Evolutionary conservation across 2,888 invertebrate species (phyloP).

Genomic region (Pollenia labialis): DNA sequence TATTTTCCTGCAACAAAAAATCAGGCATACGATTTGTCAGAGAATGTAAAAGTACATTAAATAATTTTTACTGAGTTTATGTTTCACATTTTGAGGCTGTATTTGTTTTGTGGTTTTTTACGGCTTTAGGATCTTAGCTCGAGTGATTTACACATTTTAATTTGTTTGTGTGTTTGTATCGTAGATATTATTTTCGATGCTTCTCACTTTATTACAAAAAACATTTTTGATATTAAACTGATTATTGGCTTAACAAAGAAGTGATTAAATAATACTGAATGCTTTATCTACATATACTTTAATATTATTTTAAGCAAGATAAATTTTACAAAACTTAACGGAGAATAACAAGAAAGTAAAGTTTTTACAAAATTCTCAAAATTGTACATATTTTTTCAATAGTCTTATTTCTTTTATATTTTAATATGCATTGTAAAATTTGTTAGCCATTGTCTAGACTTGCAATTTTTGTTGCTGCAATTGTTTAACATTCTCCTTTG

Average conservation of each 20-base stretch:
- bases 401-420: too few relatives aligned
- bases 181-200: background rate
- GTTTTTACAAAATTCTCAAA: too few relatives aligned
- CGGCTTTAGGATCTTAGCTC: too few relatives aligned
- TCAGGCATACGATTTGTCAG: background rate
- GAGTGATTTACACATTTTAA: background rate
- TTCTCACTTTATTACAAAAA: conserved; percentile 3
- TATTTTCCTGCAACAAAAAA: background rate
- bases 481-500: too few relatives aligned
- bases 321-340: too few relatives aligned
- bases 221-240: conserved; percentile 6
- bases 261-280: background rate
- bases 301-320: too few relatives aligned
- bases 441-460: too few relatives aligned
- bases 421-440: too few relatives aligned
- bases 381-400: too few relatives aligned
- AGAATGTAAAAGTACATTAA: conserved; percentile 29
- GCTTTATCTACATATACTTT: too few relatives aligned
- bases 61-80: conserved; percentile 33
- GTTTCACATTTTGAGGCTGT: conserved; percentile 20
- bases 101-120: conserved; percentile 33
- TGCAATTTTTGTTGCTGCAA: too few relatives aligned
- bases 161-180: background rate
- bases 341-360: too few relatives aligned
- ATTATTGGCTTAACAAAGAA: conserved; percentile 19